Base-by-base conservation (phyloP, 1,140 invertebrate genomes). In the Temnothorax curvispinosus region DNA sequence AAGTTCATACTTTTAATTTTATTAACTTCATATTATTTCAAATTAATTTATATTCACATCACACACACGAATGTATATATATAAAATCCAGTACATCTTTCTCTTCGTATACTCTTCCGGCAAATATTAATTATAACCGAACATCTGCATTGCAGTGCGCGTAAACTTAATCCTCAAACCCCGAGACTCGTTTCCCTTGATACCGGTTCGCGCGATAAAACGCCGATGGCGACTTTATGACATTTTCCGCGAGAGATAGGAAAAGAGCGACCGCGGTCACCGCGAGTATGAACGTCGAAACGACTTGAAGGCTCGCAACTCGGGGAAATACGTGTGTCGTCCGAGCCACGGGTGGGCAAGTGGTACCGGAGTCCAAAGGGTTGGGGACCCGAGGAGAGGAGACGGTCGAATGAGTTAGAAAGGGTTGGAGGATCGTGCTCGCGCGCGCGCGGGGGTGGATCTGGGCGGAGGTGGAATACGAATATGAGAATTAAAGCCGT, bases 401-500 rank as follows among this genome's bases (percentile, higher is more conserved):
- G 85, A 84, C 65, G 38, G 38, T 60, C 64, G 56, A 90, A 76
- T 71, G 90, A 85, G 86, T 78, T 67, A 71, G 82, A 89, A 84
- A 89, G 74, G 80, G 80, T 81, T 90, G 76, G 60, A 15, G 38
- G 67, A 74, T 71, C 41, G 74, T 67, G 75, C 82, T 60, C 69
- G 90, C 85, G 75, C 75, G 80, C 77, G 82, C 72, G 69, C 41
- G 75, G 87, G 64, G 85, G 84, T 84, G 41, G 82, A 91, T 76
- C 38, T 69, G 88, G 87, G 89, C 85, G 89, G 88, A 76, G 80
- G 90, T 89, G 90, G 93, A 94, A 94, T 95, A 95, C 94, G 95
- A 94, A 95, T 95, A 95, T 94, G 94, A 95, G 94, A 95, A 95
- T 95, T 95, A 95, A 95, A 95, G 91, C 94, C 93, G 93, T 94